These are phyloP conservation scores for Neotoma lepida DNA, from an alignment of 2,113 vertebrate species.

Conservation along the genomic window DNA sequence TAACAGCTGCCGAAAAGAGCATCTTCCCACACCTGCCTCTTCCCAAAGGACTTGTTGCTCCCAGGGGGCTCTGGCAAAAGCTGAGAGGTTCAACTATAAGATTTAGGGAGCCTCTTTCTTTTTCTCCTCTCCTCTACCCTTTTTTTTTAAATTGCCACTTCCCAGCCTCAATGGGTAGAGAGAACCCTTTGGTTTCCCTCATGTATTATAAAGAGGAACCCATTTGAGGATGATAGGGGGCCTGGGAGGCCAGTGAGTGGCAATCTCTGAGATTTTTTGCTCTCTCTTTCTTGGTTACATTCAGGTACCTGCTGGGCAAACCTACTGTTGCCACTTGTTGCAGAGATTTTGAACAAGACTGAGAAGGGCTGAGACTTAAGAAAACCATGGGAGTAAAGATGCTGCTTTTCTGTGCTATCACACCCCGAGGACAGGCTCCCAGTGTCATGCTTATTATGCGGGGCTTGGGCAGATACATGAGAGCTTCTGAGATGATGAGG, in stretches of 20 bases:
- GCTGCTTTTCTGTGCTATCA: background rate
- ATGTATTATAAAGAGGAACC: slow-evolving; percentile 39
- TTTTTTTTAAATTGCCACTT: background rate
- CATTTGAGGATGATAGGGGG: background rate
- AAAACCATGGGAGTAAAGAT: background rate
- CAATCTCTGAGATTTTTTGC: slow-evolving; percentile 43
- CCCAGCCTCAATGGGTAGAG: background rate
- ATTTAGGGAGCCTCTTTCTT: background rate
- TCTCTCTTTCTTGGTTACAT: background rate
- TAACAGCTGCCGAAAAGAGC: slow-evolving; percentile 65
- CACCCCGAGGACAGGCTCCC: background rate
- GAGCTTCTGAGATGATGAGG: background rate
- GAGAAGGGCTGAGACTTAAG: background rate
- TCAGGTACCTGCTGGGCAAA: slow-evolving; percentile 48
- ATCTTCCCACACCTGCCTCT: slow-evolving; percentile 72
- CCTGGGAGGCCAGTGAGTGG: slow-evolving; percentile 29
- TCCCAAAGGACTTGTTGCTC: slow-evolving; percentile 58
- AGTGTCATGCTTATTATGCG: background rate
- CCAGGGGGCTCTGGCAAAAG: slow-evolving; percentile 6
- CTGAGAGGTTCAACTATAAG: background rate
- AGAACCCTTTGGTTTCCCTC: slow-evolving; percentile 38
- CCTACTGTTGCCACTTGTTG: slow-evolving; percentile 62
- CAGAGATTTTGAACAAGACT: slow-evolving; percentile 46
- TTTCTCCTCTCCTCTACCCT: too few species aligned
- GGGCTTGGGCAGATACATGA: too few species aligned